Conservation (phyloP, 2,113 vertebrate genomes). For the Cyprinodon brontotheroides region DNA sequence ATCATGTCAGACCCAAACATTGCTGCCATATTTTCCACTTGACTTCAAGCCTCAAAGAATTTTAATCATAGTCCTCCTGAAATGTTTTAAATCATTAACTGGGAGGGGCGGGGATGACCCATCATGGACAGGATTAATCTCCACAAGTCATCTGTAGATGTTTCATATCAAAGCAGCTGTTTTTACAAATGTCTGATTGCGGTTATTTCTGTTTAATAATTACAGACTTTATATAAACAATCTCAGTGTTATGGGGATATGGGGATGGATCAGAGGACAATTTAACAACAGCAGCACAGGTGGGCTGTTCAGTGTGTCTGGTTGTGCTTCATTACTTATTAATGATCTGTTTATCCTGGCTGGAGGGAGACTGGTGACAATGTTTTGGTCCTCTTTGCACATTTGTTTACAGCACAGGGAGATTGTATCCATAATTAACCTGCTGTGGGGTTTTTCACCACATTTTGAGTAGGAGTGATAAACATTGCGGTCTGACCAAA, state of each 20-base stretch:
- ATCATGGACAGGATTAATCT: not conserved
- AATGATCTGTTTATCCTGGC: conserved; percentile 40
- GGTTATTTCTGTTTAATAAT: too few species aligned
- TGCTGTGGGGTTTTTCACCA: conserved; percentile 25
- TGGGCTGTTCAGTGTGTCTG: not conserved
- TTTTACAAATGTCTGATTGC: too few species aligned
- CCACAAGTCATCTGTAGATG: not conserved
- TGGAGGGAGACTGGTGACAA: conserved; percentile 5
- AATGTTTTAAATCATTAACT: conserved; percentile 1
- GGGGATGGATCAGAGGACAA: not conserved
- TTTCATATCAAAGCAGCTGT: not conserved
- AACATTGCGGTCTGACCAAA: conserved; percentile 37
- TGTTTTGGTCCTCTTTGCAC: conserved; percentile 26
- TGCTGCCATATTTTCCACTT: not conserved
- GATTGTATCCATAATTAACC: conserved; percentile 46
- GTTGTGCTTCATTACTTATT: conserved; percentile 30
- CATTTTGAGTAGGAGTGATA: conserved; percentile 37
- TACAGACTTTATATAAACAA: too few species aligned
- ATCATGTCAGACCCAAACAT: not conserved
- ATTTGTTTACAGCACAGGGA: conserved; percentile 1
- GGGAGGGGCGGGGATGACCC: not conserved
- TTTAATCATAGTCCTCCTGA: not conserved
- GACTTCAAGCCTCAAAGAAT: not conserved
- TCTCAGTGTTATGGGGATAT: not conserved
- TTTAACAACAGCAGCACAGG: not conserved